Evolutionary conservation across 2,888 invertebrate species (phyloP).

Genomic region (Phorcus lineatus): DNA sequence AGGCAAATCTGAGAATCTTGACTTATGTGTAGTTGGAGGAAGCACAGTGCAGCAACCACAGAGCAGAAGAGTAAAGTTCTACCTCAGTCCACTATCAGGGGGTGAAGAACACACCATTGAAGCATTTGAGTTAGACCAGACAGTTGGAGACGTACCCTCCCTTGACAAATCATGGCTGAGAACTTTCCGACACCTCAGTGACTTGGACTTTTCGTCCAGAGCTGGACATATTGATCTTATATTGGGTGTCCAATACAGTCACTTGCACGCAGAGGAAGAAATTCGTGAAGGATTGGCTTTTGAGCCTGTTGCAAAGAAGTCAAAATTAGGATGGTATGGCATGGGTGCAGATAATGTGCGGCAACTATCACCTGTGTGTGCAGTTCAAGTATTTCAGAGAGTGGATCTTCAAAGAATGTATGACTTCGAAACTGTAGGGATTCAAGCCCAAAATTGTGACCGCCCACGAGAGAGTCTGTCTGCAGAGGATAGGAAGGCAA

Average conservation of each 20-base stretch:
- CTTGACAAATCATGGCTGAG: conserved; percentile 5
- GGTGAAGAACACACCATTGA: conserved; percentile 28
- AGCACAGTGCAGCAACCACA: too few species aligned
- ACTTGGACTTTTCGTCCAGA: too few species aligned
- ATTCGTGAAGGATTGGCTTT: conserved; percentile 23
- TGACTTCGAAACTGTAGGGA: too few species aligned
- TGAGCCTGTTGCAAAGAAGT: conserved; percentile 24
- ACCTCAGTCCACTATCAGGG: too few species aligned
- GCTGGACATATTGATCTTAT: conserved; percentile 20
- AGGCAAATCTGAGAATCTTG: too few species aligned
- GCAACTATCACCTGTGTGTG: too few species aligned
- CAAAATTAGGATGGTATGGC: conserved; percentile 30
- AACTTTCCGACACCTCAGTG: neutral
- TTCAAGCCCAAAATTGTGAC: conserved; percentile 7
- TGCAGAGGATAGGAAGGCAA: neutral
- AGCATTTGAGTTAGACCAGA: too few species aligned
- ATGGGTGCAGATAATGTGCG: conserved; percentile 34
- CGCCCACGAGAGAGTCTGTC: conserved; percentile 3
- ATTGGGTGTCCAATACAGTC: conserved; percentile 29
- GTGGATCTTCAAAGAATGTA: too few species aligned
- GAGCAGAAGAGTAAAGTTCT: too few species aligned
- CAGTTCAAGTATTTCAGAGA: too few species aligned
- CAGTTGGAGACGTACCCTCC: too few species aligned
- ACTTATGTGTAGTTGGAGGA: conserved; percentile 4
- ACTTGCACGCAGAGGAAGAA: too few species aligned